These are phyloP conservation scores for Meloidogyne chitwoodi DNA, from an alignment of 1,140 invertebrate genomes.

Conservation along the genomic window DNA sequence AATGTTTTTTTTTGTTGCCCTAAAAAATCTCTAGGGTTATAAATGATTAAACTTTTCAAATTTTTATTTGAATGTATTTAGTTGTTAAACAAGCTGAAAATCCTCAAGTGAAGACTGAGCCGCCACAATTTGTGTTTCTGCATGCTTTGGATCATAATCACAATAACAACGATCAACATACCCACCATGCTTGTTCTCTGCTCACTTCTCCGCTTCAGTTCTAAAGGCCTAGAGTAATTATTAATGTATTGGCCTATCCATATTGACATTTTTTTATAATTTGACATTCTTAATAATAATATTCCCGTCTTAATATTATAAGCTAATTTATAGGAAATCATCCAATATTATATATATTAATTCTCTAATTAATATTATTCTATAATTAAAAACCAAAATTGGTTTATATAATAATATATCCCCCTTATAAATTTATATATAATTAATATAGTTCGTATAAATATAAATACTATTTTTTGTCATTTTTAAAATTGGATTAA, in stretches of 20 bases:
- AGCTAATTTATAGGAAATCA: neutral
- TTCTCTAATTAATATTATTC: neutral
- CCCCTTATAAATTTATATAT: neutral
- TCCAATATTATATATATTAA: neutral
- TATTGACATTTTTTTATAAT: neutral
- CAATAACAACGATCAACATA: neutral
- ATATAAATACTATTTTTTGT: neutral
- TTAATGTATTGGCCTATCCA: neutral
- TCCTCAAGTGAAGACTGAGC: neutral
- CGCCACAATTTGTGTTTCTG: neutral
- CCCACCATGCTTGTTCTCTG: neutral
- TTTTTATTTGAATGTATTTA: too few species aligned
- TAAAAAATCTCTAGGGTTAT: too few species aligned
- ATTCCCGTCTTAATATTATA: neutral
- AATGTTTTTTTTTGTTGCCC: too few species aligned
- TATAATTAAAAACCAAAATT: too few species aligned
- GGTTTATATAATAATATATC: neutral
- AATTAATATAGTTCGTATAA: neutral
- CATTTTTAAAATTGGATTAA: neutral
- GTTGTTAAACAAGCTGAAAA: too few species aligned
- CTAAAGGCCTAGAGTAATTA: neutral
- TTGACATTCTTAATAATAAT: neutral
- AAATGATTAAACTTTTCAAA: too few species aligned
- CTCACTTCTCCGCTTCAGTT: neutral
- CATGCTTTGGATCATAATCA: neutral